Conservation (phyloP, 2,888 invertebrate genomes). For the Phortica okadai region DNA sequence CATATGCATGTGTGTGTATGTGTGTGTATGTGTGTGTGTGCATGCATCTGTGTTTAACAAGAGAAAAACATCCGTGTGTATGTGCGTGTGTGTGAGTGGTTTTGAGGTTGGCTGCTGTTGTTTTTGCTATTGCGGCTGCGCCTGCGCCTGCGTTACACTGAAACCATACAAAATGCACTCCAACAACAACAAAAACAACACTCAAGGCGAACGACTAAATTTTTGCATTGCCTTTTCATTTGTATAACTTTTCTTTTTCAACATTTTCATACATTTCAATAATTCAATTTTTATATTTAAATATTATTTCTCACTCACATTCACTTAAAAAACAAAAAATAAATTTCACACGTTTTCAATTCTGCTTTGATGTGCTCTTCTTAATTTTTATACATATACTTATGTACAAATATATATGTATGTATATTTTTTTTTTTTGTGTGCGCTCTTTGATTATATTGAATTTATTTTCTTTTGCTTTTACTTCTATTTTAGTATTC, state of each 20-base stretch:
- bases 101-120: too few species aligned
- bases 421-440: conserved; percentile 38
- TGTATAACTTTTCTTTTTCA: too few species aligned
- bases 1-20: neutral
- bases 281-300: conserved; percentile 2
- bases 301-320: conserved; percentile 1
- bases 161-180: conserved; percentile 13
- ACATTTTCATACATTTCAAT: neutral
- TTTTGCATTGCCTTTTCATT: neutral
- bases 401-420: conserved; percentile 5
- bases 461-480: conserved; percentile 7
- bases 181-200: conserved; percentile 2
- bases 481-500: neutral
- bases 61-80: neutral
- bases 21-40: neutral
- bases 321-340: neutral
- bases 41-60: neutral
- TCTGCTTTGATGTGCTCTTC: conserved; percentile 41
- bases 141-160: conserved; percentile 7
- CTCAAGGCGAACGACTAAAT: neutral
- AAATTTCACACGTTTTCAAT: neutral
- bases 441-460: conserved; percentile 46
- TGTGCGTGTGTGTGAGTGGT: neutral
- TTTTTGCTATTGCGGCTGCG: neutral
- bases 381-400: conserved; percentile 17